Percentiles rank a stretch among this genome's conserved stretches.
Evolutionary conservation across 2,797 vertebrate species (phyloP).

Genomic region (Sebastes matsubarae): DNA sequence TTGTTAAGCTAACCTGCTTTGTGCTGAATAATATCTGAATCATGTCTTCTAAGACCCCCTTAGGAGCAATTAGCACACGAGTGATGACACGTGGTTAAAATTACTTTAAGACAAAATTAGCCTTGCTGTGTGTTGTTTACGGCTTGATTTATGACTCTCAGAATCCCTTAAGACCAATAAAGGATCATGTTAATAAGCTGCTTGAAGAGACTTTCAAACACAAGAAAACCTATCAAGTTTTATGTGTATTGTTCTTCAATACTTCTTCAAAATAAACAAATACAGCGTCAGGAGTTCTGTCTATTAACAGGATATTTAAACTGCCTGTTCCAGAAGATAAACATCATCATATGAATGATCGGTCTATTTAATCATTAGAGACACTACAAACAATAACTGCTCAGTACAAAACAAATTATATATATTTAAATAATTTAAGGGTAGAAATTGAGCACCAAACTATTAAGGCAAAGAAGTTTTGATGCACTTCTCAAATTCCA

Average conservation of each 20-base stretch:
- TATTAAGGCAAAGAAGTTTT: background rate
- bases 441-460: background rate
- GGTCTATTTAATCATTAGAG: background rate
- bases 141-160: constrained; percentile 50
- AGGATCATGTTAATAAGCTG: constrained; percentile 41
- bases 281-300: background rate
- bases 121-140: constrained; percentile 35
- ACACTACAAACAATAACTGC: background rate
- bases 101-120: constrained; percentile 37
- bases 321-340: background rate
- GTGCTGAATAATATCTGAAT: constrained; percentile 50
- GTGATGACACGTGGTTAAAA: constrained; percentile 41
- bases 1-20: background rate
- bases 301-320: background rate
- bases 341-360: constrained; percentile 2
- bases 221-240: constrained; percentile 1
- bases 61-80: constrained; percentile 43
- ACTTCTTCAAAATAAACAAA: constrained; percentile 1
- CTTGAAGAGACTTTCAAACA: constrained; percentile 28
- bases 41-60: constrained; percentile 21
- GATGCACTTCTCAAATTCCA: background rate
- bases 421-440: background rate
- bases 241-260: background rate
- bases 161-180: constrained; percentile 41
- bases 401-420: background rate